Percentiles rank a stretch among this genome's conserved stretches.
Evolutionary conservation across 2,797 vertebrate species (phyloP).

Genomic region (Gobionotothen gibberifrons): DNA sequence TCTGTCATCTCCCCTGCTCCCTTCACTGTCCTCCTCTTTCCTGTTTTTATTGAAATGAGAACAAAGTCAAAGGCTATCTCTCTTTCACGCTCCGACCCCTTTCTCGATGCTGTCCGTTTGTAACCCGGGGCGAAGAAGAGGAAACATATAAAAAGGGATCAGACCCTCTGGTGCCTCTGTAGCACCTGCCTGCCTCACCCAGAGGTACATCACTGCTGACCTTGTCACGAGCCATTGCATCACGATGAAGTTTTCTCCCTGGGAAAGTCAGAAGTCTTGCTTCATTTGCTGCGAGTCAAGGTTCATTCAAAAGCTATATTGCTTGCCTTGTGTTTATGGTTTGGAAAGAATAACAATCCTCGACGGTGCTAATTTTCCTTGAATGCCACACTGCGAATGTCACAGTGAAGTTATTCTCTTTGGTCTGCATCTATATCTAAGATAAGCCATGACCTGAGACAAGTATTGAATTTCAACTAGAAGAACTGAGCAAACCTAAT

Average conservation of each 20-base stretch:
- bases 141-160: constrained; percentile 46
- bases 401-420: constrained; percentile 13
- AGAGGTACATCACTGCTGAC: constrained; percentile 52
- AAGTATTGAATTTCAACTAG: constrained; percentile 12
- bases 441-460: constrained; percentile 30
- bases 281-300: constrained; percentile 39
- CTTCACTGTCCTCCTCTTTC: neutral
- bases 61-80: constrained; percentile 32
- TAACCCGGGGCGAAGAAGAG: constrained; percentile 53
- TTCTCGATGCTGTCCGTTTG: constrained; percentile 43
- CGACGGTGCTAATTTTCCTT: constrained; percentile 26
- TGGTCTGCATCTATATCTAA: constrained; percentile 12
- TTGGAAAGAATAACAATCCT: constrained; percentile 43
- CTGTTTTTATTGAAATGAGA: constrained; percentile 10
- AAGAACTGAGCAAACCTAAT: constrained; percentile 6
- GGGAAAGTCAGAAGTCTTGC: constrained; percentile 51
- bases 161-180: constrained; percentile 36
- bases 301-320: constrained; percentile 56
- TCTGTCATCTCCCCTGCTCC: neutral
- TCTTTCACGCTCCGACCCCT: constrained; percentile 33
- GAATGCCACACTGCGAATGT: constrained; percentile 61
- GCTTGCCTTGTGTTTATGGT: constrained; percentile 33
- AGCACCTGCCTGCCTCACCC: constrained; percentile 33
- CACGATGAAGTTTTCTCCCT: constrained; percentile 46
- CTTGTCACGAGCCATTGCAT: constrained; percentile 63